These are phyloP conservation scores for Amazona vittata DNA, from an alignment of 2,113 vertebrate genomes.

Conservation along the genomic window DNA sequence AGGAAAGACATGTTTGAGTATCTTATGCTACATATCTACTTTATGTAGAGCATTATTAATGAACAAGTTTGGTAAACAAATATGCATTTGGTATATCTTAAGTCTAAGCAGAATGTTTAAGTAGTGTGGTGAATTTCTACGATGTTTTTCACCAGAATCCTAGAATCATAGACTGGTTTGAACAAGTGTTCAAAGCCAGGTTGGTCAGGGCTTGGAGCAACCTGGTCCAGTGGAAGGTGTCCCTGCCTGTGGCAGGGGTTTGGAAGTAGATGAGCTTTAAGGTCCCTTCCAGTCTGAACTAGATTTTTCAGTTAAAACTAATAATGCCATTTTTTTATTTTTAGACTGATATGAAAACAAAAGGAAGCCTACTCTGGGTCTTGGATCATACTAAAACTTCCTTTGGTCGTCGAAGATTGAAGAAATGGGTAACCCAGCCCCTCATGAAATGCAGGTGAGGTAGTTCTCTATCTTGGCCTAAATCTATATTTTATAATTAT, in stretches of 20 bases:
- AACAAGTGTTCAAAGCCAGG: background rate
- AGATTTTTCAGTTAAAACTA: background rate
- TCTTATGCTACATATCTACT: background rate
- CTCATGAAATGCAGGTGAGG: slow-evolving; percentile 86
- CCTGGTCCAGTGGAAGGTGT: background rate
- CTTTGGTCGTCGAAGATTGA: slow-evolving; percentile 90
- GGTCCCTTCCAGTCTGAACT: background rate
- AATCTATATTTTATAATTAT: background rate
- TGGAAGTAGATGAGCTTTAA: background rate
- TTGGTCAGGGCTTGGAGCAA: background rate
- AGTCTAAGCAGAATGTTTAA: background rate
- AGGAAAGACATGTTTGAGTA: background rate
- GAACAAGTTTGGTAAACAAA: background rate
- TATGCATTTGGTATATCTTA: background rate
- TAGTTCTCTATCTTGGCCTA: background rate
- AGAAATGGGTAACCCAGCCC: slow-evolving; percentile 93
- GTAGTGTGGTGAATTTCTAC: background rate
- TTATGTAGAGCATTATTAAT: background rate
- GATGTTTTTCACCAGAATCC: background rate
- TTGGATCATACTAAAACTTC: slow-evolving; percentile 90
- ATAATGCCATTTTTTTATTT: background rate
- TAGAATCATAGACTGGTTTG: background rate
- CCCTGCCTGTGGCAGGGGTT: background rate
- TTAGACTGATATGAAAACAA: slow-evolving; percentile 87
- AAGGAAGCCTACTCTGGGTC: slow-evolving; percentile 93